Evolutionary conservation across 2,888 invertebrate species (phyloP).

Genomic region (Byasa hedistus): DNA sequence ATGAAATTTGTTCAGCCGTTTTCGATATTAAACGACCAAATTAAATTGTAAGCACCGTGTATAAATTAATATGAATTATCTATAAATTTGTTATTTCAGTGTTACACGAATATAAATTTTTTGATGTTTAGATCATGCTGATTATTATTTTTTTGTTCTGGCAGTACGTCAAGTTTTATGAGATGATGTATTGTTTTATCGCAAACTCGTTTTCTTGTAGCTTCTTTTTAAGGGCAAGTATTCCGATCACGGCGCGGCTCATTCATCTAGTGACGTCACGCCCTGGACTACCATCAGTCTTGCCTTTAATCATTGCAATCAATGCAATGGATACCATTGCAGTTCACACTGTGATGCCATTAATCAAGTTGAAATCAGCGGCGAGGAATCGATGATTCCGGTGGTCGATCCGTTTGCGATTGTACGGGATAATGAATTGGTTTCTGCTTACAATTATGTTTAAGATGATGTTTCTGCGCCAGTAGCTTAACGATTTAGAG

Average conservation of each 20-base stretch:
- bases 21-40: too few relatives aligned
- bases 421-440: slow-evolving; percentile 37
- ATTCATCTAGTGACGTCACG: slow-evolving; percentile 28
- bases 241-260: slow-evolving; percentile 15
- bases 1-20: too few relatives aligned
- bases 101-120: too few relatives aligned
- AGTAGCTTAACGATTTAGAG: too few relatives aligned
- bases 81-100: too few relatives aligned
- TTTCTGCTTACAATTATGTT: slow-evolving; percentile 27
- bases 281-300: slow-evolving; percentile 38
- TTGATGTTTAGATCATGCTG: too few relatives aligned
- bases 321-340: slow-evolving; percentile 54
- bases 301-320: slow-evolving; percentile 50
- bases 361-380: slow-evolving; percentile 61
- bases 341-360: slow-evolving; percentile 44
- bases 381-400: slow-evolving; percentile 52
- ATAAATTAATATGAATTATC: too few relatives aligned
- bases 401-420: slow-evolving; percentile 32
- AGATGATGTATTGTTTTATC: slow-evolving; percentile 26
- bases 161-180: slow-evolving; percentile 22
- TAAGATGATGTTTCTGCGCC: too few relatives aligned
- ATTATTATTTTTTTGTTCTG: slow-evolving; percentile 10
- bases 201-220: slow-evolving; percentile 21
- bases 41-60: too few relatives aligned
- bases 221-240: slow-evolving; percentile 26